These are phyloP conservation scores for Hartigia nigra DNA, from an alignment of 2,888 invertebrate genomes.

Conservation along the genomic window DNA sequence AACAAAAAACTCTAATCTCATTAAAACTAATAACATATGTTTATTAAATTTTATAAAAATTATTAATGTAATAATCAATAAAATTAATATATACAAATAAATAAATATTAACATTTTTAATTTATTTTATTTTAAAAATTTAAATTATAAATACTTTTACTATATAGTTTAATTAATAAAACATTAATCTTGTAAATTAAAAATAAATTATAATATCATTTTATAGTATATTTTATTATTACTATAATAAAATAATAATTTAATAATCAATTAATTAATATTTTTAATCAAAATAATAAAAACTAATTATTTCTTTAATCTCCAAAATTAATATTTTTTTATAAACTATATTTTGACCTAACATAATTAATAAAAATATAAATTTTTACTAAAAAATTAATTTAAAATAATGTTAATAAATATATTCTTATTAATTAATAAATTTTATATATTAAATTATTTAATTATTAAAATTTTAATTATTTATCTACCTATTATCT, in stretches of 20 bases:
- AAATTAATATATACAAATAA: constrained; percentile 65
- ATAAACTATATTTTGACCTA: constrained; percentile 73
- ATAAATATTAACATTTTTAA: constrained; percentile 67
- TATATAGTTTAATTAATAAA: constrained; percentile 75
- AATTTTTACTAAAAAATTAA: constrained; percentile 70
- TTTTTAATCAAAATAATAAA: constrained; percentile 72
- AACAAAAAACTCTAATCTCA: constrained; percentile 73
- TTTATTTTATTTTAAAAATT: too few relatives aligned
- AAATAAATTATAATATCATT: constrained; percentile 65
- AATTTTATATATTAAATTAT: too few relatives aligned
- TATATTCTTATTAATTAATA: constrained; percentile 67
- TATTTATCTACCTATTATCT: constrained; percentile 63
- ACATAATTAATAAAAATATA: constrained; percentile 61
- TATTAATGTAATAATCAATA: constrained; percentile 62
- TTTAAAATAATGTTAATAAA: constrained; percentile 65
- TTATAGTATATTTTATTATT: too few relatives aligned
- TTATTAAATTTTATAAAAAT: constrained; percentile 69
- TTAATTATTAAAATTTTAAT: constrained; percentile 71
- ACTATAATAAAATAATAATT: too few relatives aligned
- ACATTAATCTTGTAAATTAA: constrained; percentile 78
- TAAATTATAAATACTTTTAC: too few relatives aligned
- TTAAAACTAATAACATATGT: constrained; percentile 72
- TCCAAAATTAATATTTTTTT: constrained; percentile 78
- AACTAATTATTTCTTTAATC: constrained; percentile 71
- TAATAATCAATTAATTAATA: constrained; percentile 61